Conservation (phyloP, 2,797 vertebrate species). For the Manis crassicaudata region DNA sequence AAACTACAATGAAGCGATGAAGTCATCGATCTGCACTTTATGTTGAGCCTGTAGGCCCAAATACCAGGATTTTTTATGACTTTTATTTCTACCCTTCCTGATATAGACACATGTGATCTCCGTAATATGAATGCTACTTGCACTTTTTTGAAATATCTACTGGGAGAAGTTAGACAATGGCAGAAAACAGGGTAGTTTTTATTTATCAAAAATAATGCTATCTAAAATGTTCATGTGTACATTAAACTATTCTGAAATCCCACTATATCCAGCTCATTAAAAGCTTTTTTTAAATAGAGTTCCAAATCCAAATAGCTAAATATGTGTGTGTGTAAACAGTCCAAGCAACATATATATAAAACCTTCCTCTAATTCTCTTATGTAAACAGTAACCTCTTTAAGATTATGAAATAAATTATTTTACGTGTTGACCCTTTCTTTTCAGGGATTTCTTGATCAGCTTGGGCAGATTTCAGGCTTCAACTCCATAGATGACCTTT, state of each 20-base stretch:
- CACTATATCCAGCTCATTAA: background rate
- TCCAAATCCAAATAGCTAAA: constrained; percentile 26
- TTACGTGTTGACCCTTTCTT: background rate
- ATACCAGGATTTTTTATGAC: background rate
- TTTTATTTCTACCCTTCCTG: background rate
- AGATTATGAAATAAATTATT: constrained; percentile 27
- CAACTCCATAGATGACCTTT: background rate
- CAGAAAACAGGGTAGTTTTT: background rate
- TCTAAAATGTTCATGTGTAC: background rate
- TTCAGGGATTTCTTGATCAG: background rate
- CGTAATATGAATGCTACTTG: background rate
- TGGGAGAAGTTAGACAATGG: background rate
- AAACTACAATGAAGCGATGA: background rate
- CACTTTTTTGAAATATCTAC: background rate
- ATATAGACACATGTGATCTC: background rate
- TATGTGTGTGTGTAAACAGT: background rate
- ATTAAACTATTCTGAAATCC: background rate
- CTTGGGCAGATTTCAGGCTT: background rate
- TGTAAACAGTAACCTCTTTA: background rate
- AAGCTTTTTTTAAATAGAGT: constrained; percentile 13
- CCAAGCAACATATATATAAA: background rate
- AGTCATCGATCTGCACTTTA: constrained; percentile 38
- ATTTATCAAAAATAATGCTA: background rate
- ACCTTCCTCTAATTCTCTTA: background rate
- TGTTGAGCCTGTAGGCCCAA: background rate